Base-by-base conservation (phyloP, 2,888 invertebrate species). In the Drosophila gaucha region DNA sequence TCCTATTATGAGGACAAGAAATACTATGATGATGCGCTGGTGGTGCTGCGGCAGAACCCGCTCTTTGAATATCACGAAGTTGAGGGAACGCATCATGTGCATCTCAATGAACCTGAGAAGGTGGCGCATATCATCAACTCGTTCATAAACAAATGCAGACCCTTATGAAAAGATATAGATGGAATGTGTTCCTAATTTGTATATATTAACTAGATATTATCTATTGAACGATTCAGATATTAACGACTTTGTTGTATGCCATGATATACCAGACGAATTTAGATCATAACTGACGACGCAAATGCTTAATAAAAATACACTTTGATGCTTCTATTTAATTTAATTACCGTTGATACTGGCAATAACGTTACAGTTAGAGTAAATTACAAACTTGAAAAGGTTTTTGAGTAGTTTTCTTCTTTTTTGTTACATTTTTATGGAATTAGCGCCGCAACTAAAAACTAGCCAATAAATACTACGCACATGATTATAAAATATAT, bases 31-130 rank as follows among this genome's bases (percentile, higher is more conserved):
- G 93, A 93, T 72, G 93, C 94, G 67, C 78, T 94, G 20, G 93
- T 93, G 46, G 86, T 93, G 9, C 88, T 95, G 24, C 93, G 92
- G 55, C 91, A 92, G 58, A 92, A 94, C 78, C 91, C 91, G 0
- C 92, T 93, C 43, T 95, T 94, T 78, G 93, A 94, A 83, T 93
- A 93, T 67, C 93, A 94, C 57, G 92, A 93, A 64, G 91, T 96
- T 0, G 93, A 94, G 14, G 96, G 96, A 1, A 93, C 93, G 2
- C 96, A 96, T 91, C 96, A 96, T 90, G 93, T 95, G n/a, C 96
- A 96, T 92, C 93, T 96, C 64, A 95, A 94, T 73, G 92, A 94
- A 73, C 95, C 96, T 1, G 93, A 94, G 83, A 89, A 89, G 69
- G 91, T 95, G 18, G 93, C 93, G 0, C 92, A 93, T 2, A 88